Evolutionary conservation across 1,140 invertebrate species (phyloP).

Genomic region (Adelges cooleyi): DNA sequence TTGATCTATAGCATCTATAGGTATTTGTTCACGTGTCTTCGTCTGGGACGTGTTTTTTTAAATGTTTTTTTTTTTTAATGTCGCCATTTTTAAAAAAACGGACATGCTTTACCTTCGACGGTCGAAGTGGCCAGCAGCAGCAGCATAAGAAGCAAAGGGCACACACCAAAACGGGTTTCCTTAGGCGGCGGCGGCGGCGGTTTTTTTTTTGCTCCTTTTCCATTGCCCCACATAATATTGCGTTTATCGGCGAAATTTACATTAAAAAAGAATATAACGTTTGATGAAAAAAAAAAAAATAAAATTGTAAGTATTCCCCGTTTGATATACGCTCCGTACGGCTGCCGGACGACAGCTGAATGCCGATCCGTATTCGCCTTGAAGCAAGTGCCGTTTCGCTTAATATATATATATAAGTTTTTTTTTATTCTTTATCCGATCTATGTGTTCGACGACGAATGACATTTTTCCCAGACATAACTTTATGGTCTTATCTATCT

Average conservation of each 20-base stretch:
- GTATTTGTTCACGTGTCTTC: slow-evolving; percentile 8
- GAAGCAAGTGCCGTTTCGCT: slow-evolving; percentile 22
- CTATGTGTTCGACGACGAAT: slow-evolving; percentile 1
- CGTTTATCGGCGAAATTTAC: slow-evolving; percentile 26
- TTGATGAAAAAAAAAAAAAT: slow-evolving; percentile 8
- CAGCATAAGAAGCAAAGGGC: background rate
- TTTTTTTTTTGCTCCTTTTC: background rate
- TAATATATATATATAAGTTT: background rate
- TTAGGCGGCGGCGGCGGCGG: background rate
- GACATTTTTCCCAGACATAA: slow-evolving; percentile 5
- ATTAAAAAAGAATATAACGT: slow-evolving; percentile 23
- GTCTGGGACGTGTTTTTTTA: slow-evolving; percentile 14
- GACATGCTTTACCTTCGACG: slow-evolving; percentile 5
- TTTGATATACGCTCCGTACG: slow-evolving; percentile 15
- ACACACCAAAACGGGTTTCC: slow-evolving; percentile 14
- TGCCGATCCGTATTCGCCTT: slow-evolving; percentile 16
- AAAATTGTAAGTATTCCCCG: slow-evolving; percentile 2
- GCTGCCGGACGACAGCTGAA: slow-evolving; percentile 20
- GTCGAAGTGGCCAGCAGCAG: background rate
- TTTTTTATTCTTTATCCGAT: background rate
- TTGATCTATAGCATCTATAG: slow-evolving; percentile 19
- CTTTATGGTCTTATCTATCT: too few relatives aligned
- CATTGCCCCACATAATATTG: slow-evolving; percentile 5
- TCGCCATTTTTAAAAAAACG: background rate
- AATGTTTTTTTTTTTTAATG: slow-evolving; percentile 5